These are phyloP conservation scores for Muntiacus reevesi DNA, from an alignment of 2,113 vertebrate genomes.

Conservation along the genomic window DNA sequence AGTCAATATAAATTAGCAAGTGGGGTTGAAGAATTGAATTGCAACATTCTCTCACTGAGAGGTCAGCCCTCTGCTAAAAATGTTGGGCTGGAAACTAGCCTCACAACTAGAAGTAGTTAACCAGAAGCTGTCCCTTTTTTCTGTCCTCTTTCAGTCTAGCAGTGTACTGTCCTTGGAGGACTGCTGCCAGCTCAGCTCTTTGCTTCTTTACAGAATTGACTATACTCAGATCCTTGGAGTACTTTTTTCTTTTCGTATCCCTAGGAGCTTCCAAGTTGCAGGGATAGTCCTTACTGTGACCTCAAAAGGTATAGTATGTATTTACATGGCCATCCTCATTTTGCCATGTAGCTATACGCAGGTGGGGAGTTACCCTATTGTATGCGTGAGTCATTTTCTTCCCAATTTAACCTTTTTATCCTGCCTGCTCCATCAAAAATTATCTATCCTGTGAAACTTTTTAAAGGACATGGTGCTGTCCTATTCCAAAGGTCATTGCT, in stretches of 20 bases:
- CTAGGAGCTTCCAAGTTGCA: background rate
- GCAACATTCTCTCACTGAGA: slow-evolving; percentile 28
- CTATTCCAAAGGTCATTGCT: background rate
- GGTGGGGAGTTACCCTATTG: background rate
- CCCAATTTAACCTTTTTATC: background rate
- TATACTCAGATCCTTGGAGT: background rate
- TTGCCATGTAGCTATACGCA: background rate
- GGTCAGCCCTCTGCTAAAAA: slow-evolving; percentile 41
- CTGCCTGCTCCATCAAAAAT: background rate
- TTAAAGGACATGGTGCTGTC: background rate
- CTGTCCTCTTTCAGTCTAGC: background rate
- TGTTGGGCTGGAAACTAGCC: slow-evolving; percentile 4
- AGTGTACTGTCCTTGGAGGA: slow-evolving; percentile 25
- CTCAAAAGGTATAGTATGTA: background rate
- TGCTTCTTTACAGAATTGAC: slow-evolving; percentile 33
- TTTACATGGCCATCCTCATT: slow-evolving; percentile 4
- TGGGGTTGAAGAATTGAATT: background rate
- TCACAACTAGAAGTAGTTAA: slow-evolving; percentile 18
- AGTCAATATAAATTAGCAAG: slow-evolving; percentile 38
- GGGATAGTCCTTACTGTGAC: background rate
- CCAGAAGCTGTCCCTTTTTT: background rate
- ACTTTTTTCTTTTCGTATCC: slow-evolving; percentile 15
- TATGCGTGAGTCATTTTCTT: background rate
- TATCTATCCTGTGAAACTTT: background rate
- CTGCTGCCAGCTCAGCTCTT: slow-evolving; percentile 28